Conservation (phyloP, 1,140 invertebrate genomes). For the Akabosia matsudoensis region DNA sequence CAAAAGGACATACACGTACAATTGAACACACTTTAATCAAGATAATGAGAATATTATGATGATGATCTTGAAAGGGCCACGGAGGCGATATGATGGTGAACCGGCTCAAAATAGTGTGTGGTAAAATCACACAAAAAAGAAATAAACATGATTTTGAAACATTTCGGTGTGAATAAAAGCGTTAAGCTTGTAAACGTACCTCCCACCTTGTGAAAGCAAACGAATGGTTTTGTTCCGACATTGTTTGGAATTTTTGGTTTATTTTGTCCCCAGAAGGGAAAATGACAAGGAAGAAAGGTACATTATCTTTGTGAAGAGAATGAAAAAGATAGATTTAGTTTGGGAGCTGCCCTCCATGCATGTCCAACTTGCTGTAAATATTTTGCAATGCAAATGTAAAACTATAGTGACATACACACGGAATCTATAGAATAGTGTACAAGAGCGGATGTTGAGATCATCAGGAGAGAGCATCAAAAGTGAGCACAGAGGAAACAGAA, state of each 20-base stretch:
- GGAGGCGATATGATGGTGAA: too few species aligned
- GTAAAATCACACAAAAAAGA: too few species aligned
- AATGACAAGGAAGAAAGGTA: not conserved
- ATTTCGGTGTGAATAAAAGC: too few species aligned
- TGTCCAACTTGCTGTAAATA: not conserved
- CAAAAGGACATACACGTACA: not conserved
- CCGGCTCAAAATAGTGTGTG: too few species aligned
- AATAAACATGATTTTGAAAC: too few species aligned
- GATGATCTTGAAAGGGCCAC: not conserved
- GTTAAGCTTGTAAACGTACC: too few species aligned
- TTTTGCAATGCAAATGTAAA: slow-evolving; percentile 28
- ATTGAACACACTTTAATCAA: not conserved
- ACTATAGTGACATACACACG: not conserved
- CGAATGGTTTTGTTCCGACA: not conserved
- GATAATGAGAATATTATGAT: not conserved
- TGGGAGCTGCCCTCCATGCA: not conserved
- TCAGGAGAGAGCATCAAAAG: slow-evolving; percentile 16
- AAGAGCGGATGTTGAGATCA: slow-evolving; percentile 26
- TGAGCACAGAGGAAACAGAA: slow-evolving; percentile 8
- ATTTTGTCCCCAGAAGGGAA: too few species aligned
- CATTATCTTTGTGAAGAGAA: not conserved
- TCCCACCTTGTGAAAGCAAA: not conserved
- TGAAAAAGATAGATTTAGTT: not conserved
- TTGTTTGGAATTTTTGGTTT: not conserved
- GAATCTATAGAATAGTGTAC: too few species aligned